phyloP scores from a whole-genome alignment of 2,113 vertebrate genomes.

The Zapus hudsonius region DNA sequence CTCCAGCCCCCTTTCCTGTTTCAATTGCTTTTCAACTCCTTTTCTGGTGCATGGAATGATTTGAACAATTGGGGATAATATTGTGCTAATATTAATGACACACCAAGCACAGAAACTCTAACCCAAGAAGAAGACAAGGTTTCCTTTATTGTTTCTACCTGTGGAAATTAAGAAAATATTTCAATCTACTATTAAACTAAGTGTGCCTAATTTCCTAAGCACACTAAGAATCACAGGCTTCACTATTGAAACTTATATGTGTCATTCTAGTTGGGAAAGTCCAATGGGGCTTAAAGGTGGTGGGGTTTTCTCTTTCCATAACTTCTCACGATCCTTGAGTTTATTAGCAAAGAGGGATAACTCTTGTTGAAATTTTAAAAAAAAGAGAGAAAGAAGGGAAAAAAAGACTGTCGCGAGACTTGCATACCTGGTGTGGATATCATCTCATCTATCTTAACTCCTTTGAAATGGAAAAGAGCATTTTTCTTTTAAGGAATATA shows the following conservation, averaged over 20 bases:
- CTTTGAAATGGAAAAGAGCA: neutral
- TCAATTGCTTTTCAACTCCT: neutral
- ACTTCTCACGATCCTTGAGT: neutral
- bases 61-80: neutral
- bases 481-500: constrained; percentile 37
- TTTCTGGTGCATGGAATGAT: neutral
- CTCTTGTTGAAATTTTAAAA: neutral
- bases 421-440: neutral
- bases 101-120: rapidly evolving
- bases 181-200: neutral
- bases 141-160: neutral
- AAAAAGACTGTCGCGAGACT: neutral
- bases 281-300: neutral
- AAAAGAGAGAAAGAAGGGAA: neutral
- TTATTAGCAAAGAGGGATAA: neutral
- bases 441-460: neutral
- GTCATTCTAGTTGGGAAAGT: neutral
- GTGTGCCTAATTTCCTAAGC: neutral
- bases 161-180: neutral
- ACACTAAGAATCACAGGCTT: neutral
- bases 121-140: neutral
- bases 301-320: neutral
- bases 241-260: neutral
- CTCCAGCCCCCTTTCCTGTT: neutral
- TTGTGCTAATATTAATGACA: neutral